Percentiles rank a stretch among this genome's conserved stretches.
These are phyloP conservation scores for Holothuria leucospilota DNA, from an alignment of 53 echinoderm and acorn worm genomes.

Conservation along the genomic window DNA sequence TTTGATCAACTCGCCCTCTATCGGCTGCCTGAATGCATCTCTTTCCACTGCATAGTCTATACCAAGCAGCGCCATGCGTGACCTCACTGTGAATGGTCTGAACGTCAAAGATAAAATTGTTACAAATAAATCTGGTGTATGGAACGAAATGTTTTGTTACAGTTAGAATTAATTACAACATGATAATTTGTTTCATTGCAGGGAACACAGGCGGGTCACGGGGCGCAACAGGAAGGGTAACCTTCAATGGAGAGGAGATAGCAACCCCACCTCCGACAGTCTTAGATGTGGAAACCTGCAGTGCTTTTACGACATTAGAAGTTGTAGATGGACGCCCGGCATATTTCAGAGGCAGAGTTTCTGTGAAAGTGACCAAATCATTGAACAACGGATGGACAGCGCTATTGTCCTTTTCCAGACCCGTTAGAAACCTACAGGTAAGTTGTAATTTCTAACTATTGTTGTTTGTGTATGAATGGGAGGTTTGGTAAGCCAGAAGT, in stretches of 20 bases:
- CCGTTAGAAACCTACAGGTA: slow-evolving; percentile 65
- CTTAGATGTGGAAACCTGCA: background rate
- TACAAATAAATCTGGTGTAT: too few species aligned
- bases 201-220: background rate
- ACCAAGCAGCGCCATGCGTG: too few species aligned
- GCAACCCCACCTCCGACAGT: background rate
- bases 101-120: too few species aligned
- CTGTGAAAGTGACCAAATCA: slow-evolving; percentile 49
- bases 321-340: slow-evolving; percentile 64
- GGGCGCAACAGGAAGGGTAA: background rate
- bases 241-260: background rate
- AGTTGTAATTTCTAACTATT: background rate
- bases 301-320: slow-evolving; percentile 23
- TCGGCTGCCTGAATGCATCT: too few species aligned
- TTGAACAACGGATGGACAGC: slow-evolving; percentile 67
- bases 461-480: too few species aligned
- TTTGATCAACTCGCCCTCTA: too few species aligned
- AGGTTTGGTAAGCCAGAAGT: too few species aligned
- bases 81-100: too few species aligned
- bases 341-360: slow-evolving; percentile 66
- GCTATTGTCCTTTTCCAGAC: slow-evolving; percentile 57
- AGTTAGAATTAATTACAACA: too few species aligned
- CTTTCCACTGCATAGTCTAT: too few species aligned
- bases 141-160: background rate
- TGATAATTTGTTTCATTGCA: background rate